Base-by-base conservation (phyloP, 2,113 vertebrate species). In the Probosciger aterrimus region DNA sequence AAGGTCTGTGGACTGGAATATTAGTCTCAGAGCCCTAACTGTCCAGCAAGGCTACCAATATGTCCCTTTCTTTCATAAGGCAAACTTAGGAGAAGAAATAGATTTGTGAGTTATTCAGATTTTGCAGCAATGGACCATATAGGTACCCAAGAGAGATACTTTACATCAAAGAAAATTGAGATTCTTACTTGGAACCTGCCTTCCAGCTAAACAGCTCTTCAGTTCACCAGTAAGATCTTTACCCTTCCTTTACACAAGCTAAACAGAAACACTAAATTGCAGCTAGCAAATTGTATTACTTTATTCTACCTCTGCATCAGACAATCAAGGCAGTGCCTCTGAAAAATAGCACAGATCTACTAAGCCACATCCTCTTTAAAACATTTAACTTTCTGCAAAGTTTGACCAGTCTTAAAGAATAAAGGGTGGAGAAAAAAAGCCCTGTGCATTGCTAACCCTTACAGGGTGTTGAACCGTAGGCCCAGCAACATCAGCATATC, bases 381-480 rank as follows among this genome's bases (percentile, higher is more conserved):
- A 50, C 25, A 78, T n/a, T 55, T 33, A 73, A 81, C 46, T 76
- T 59, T 47, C 65, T 82, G 18, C 20, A 67, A 84, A 65, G 50
- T 88, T 86, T 80, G 59, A 86, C 28, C 27, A 73, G 31, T 39
- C 46, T 67, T 90, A 39, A 81, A 43, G 60, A 82, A 62, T 62
- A 95, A 78, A 5, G 52, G 35, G 67, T 18, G 14, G 52, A 35
- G 12, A 22, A 28, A 71, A 86, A 68, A 79, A 60, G 20, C n/a
- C 12, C 27, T 1, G 0, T 53, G 35, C 89, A 93, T 82, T 78
- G 68, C 43, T 89, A 89, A n/a, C 22, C 68, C 47, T 27, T 41
- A n/a, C 25, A 82, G 52, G 22, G 23, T 65, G 59, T 75, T 95
- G 87, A 97, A 91, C 94, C 80, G 27, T 30, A 91, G 82, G 82